Conservation (phyloP, 1,140 invertebrate genomes). For the Bombus consobrinus region DNA sequence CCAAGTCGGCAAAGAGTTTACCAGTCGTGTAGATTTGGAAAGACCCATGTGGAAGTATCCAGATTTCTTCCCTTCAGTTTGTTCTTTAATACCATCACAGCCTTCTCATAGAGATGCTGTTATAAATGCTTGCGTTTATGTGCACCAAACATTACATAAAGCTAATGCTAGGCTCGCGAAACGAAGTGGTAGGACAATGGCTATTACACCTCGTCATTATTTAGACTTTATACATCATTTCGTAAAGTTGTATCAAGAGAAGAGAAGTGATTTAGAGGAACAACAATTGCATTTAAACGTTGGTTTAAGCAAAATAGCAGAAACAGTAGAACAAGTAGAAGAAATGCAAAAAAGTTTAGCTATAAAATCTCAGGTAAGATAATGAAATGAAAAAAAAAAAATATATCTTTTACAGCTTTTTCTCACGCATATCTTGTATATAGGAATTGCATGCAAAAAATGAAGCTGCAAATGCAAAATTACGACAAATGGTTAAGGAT, state of each 20-base stretch:
- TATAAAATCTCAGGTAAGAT: conserved; percentile 92
- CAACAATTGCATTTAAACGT: conserved; percentile 99
- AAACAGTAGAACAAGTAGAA: conserved; percentile 99
- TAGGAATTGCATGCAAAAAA: conserved; percentile 99
- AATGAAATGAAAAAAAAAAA: not conserved
- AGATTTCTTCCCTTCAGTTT: conserved; percentile 94
- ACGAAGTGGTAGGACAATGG: conserved; percentile 96
- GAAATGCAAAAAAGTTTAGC: conserved; percentile 99
- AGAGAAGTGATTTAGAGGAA: conserved; percentile 98
- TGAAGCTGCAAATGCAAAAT: conserved; percentile 98
- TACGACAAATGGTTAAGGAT: conserved; percentile 99
- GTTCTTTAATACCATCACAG: conserved; percentile 88
- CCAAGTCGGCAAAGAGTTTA: conserved; percentile 96
- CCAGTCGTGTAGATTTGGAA: conserved; percentile 92
- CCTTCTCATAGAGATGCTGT: conserved; percentile 96
- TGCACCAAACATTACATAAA: conserved; percentile 98
- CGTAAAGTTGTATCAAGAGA: conserved; percentile 98
- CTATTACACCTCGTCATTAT: conserved; percentile 99
- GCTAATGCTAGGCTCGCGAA: conserved; percentile 95
- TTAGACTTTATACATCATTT: conserved; percentile 99
- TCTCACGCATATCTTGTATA: not conserved
- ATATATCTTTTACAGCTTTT: not conserved
- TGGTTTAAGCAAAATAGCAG: conserved; percentile 98
- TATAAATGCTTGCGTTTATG: conserved; percentile 98
- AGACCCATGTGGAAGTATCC: conserved; percentile 92